Evolutionary conservation across 2,888 invertebrate species (phyloP).

Genomic region (Trissolcus japonicus): DNA sequence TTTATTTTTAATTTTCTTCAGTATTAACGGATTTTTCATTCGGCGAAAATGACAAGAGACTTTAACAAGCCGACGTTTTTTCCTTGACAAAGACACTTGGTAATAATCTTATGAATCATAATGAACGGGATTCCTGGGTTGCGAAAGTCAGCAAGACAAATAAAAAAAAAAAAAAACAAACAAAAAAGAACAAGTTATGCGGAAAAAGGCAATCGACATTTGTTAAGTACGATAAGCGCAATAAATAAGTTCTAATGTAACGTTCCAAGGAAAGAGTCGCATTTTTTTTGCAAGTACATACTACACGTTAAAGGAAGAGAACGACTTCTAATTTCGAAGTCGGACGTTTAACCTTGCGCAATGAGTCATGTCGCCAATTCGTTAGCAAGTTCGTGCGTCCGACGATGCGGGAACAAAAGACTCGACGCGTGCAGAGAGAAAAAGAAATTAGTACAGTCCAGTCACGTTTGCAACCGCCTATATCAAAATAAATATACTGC

Average conservation of each 20-base stretch:
- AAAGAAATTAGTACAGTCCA: slow-evolving; percentile 28
- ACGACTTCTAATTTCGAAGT: slow-evolving; percentile 44
- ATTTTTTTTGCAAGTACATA: slow-evolving; percentile 4
- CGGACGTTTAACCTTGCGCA: slow-evolving; percentile 54
- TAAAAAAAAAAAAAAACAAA: too few species aligned
- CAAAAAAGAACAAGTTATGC: slow-evolving; percentile 20
- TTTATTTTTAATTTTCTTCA: too few species aligned
- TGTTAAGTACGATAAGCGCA: slow-evolving; percentile 31
- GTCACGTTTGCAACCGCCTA: slow-evolving; percentile 13
- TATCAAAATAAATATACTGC: background rate
- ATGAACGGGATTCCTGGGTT: slow-evolving; percentile 19
- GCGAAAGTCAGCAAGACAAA: slow-evolving; percentile 7
- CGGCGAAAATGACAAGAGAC: background rate
- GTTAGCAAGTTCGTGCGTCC: slow-evolving; percentile 36
- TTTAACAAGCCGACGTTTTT: background rate
- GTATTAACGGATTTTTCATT: too few species aligned
- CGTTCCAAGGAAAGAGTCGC: slow-evolving; percentile 29
- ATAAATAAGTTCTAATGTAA: slow-evolving; percentile 32
- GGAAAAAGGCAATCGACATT: slow-evolving; percentile 33
- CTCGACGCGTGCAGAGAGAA: slow-evolving; percentile 2
- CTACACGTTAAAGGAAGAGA: slow-evolving; percentile 27
- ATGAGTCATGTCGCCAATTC: slow-evolving; percentile 50
- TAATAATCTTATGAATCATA: slow-evolving; percentile 27
- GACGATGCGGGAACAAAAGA: slow-evolving; percentile 44
- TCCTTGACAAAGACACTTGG: slow-evolving; percentile 14